Evolutionary conservation across 30 jellyfish, hydroid and myxozoan genomes (phyloP).

Genomic region (Turritopsis rubra): DNA sequence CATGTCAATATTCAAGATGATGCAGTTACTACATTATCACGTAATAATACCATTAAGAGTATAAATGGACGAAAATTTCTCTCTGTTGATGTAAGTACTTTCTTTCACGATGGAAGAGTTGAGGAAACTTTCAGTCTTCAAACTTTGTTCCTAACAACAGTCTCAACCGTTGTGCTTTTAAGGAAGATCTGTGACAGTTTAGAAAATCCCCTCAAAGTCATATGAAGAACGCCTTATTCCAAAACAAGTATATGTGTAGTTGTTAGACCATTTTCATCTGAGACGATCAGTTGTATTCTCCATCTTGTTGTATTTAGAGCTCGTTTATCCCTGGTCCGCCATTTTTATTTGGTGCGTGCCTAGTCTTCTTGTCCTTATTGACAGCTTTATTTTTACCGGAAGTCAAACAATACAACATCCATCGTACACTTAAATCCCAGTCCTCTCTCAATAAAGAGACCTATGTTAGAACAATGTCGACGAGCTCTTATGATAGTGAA

Average conservation of each 20-base stretch:
- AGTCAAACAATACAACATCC: neutral
- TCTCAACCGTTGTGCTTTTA: no score
- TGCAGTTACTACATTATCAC: conserved; percentile 1
- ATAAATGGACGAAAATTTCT: neutral
- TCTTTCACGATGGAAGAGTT: neutral
- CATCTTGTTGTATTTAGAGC: conserved; percentile 45
- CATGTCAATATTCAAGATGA: conserved; percentile 57
- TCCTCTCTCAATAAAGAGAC: conserved; percentile 4
- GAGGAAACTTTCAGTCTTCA: neutral
- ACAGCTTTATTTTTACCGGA: conserved; percentile 93
- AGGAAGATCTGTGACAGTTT: no score
- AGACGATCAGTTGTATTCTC: no score
- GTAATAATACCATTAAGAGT: neutral
- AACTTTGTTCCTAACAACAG: no score
- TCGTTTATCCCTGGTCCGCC: conserved; percentile 95
- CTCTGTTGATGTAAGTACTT: neutral
- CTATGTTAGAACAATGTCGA: conserved; percentile 9
- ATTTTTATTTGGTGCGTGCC: conserved; percentile 88
- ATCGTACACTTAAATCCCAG: neutral
- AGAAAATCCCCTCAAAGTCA: no score
- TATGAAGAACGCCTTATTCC: no score
- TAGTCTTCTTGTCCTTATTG: conserved; percentile 77
- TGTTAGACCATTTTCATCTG: no score
- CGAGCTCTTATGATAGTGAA: conserved; percentile 28
- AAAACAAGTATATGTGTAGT: no score